phyloP scores from a whole-genome alignment of 1,140 invertebrate species.

The Nephila pilipes region DNA sequence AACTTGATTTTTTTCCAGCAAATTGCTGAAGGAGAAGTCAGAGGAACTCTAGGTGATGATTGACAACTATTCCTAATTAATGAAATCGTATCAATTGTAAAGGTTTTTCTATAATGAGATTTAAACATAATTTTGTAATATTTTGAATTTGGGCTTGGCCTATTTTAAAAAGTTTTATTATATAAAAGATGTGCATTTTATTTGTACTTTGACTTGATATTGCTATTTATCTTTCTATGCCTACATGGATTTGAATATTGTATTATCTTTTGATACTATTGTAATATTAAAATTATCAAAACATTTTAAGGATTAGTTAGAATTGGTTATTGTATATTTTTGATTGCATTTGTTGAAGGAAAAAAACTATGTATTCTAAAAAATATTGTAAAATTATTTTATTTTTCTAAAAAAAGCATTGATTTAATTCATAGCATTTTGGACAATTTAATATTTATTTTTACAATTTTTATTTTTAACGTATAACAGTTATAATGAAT shows the following conservation, averaged over 20 bases:
- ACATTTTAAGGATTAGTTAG: background rate
- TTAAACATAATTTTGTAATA: conserved; percentile 68
- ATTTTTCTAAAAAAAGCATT: background rate
- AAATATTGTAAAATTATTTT: background rate
- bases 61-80: conserved; percentile 35
- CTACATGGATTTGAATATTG: background rate
- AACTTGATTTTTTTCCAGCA: too few relatives aligned
- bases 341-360: background rate
- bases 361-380: background rate
- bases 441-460: conserved; percentile 16
- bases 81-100: background rate
- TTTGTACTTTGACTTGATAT: background rate
- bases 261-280: background rate
- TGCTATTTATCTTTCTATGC: background rate
- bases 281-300: background rate
- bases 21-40: conserved; percentile 69
- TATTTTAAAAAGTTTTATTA: background rate
- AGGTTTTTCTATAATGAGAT: conserved; percentile 51
- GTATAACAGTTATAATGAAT: background rate
- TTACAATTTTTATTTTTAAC: conserved; percentile 2
- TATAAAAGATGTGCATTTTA: background rate
- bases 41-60: conserved; percentile 67
- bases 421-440: background rate
- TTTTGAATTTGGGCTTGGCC: background rate
- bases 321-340: background rate